Evolutionary conservation across 2,113 vertebrate species (phyloP), one percentile per base, ranked within the genome.

Genomic region (Nannospalax galili): DNA sequence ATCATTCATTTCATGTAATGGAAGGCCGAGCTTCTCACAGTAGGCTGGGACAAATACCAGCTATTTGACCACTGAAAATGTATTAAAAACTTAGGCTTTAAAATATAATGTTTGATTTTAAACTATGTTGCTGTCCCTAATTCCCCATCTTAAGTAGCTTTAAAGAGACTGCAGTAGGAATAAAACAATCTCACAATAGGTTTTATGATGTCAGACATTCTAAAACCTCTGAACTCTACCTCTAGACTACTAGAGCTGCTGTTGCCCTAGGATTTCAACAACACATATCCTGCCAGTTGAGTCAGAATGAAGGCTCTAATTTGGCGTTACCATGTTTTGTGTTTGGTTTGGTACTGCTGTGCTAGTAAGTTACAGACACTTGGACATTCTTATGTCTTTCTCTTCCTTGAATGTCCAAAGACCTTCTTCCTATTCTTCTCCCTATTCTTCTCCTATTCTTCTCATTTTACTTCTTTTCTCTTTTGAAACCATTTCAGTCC

Each of bases 121-220:
- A 84, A 73, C 52, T 35, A 72, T 60, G 22, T 42, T 82, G 40
- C 6, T 84, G 1, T n/a, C 6, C 10, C 40, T 16, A 64, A 8
- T 82, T 82, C 30, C 24, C 40, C 42, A 62, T 26, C 37, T 48
- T 84, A 73, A 75, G 42, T 16, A 74, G 40, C 16, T 17, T 16
- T 48, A 75, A 64, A 30, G n/a, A 70, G 12, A 82, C 6, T 37
- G n/a, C 32, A 73, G 37, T 48, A 79, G 58, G 30, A 69, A 22
- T 35, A 28, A 28, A 7, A 7, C 37, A 19, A 35, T 60, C 56
- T 91, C 79, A 91, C 24, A 73, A 5, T 48, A 74, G 56, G 8
- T 64, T 2, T 91, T 84, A 74, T 84, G 90, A 91, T 84, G 56
- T 91, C 90, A 84, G 5, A 82, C 69, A 82, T 84, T 74, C 79